phyloP scores from a whole-genome alignment of 2,113 vertebrate species.

The Oreochromis tanganicae region DNA sequence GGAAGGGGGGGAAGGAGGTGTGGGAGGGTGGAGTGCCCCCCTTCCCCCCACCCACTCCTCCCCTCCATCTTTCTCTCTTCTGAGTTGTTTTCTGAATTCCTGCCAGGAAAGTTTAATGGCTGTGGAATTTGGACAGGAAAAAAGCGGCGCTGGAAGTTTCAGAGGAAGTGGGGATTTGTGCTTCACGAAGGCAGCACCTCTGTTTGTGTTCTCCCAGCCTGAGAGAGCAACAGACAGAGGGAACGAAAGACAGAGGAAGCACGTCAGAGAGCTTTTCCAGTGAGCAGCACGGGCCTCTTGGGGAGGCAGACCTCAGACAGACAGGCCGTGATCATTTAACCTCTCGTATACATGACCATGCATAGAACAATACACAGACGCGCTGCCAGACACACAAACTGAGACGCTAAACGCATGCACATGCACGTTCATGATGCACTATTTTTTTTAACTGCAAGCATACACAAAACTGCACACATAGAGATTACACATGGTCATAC shows the following conservation, averaged over 20 bases:
- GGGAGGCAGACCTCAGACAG: constrained; percentile 63
- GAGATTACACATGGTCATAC: background rate
- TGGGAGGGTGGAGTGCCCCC: background rate
- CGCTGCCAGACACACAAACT: constrained; percentile 3
- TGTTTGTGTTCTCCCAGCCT: constrained; percentile 80
- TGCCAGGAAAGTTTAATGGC: constrained; percentile 96
- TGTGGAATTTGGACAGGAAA: constrained; percentile 93
- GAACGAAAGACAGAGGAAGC: constrained; percentile 66
- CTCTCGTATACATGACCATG: constrained; percentile 26
- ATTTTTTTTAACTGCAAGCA: background rate
- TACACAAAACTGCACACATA: background rate
- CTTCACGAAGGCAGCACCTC: constrained; percentile 78
- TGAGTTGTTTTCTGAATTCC: constrained; percentile 75
- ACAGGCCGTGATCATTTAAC: constrained; percentile 60
- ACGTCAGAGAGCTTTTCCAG: constrained; percentile 75
- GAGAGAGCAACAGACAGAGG: constrained; percentile 9
- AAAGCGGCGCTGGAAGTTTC: constrained; percentile 84
- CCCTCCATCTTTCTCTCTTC: constrained; percentile 51
- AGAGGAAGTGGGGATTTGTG: constrained; percentile 86
- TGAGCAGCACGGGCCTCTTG: constrained; percentile 51
- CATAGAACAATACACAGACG: constrained; percentile 45
- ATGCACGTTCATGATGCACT: background rate
- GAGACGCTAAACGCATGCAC: background rate
- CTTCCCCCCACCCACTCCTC: background rate
- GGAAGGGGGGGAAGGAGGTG: background rate